These are phyloP conservation scores for Catalaphyllia jardinei DNA, from an alignment of 64 coral and sea anemone genomes.

Conservation along the genomic window DNA sequence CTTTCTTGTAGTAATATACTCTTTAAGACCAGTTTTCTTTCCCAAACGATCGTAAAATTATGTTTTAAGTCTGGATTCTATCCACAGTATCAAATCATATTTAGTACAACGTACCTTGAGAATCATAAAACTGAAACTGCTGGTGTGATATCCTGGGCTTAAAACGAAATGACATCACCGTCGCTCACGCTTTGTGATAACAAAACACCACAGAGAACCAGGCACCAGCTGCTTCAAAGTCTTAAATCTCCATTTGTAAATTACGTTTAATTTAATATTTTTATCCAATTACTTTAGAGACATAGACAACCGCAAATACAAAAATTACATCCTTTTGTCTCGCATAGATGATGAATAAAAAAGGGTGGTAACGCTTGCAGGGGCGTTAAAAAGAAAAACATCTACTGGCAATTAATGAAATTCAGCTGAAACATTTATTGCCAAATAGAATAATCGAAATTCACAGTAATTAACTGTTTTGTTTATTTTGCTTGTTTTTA, in stretches of 20 bases:
- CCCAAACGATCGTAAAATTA: not conserved
- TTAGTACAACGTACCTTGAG: not conserved
- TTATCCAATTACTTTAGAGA: slow-evolving; percentile 4
- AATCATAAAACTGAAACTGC: not conserved
- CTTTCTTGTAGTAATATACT: not conserved
- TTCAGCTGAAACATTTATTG: not conserved
- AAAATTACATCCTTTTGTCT: not conserved
- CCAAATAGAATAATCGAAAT: not conserved
- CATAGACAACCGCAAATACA: slow-evolving; percentile 1
- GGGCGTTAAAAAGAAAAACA: not conserved
- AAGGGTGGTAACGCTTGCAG: not conserved
- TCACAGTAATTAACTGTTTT: not conserved
- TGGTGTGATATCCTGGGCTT: not conserved
- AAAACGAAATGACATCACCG: not conserved
- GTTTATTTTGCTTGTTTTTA: slow-evolving; percentile 1
- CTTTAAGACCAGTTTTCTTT: not conserved
- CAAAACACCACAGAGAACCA: not conserved
- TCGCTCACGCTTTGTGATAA: not conserved
- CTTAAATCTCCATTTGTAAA: not conserved
- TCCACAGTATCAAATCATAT: not conserved
- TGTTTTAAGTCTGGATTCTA: not conserved
- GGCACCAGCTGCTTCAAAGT: slow-evolving; percentile 26
- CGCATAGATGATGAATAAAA: not conserved
- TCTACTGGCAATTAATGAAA: not conserved
- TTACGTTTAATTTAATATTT: slow-evolving; percentile 33